Conservation (phyloP, 30 jellyfish, hydroid and myxozoan species). For the Catostylus mosaicus region DNA sequence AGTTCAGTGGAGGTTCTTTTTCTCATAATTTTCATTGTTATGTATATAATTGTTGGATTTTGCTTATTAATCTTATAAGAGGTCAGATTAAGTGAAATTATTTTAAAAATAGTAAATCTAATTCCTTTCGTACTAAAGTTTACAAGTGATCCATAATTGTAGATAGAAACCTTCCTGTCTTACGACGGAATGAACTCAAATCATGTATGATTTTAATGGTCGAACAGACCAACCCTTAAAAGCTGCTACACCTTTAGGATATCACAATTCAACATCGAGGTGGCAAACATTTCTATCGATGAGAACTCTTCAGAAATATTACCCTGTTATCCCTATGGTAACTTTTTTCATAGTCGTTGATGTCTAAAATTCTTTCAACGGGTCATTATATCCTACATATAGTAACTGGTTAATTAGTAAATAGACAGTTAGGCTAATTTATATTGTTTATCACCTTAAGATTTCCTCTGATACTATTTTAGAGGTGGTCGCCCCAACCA, state of each 20-base stretch:
- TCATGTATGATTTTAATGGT: constrained; percentile 83
- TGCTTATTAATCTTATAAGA: neutral
- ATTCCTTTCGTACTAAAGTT: constrained; percentile 72
- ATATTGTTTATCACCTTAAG: constrained; percentile 29
- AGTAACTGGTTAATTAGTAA: constrained; percentile 20
- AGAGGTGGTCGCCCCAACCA: constrained; percentile 89
- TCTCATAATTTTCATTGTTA: neutral
- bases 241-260: constrained; percentile 69
- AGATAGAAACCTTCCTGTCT: constrained; percentile 91
- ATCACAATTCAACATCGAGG: constrained; percentile 83
- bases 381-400: constrained; percentile 53
- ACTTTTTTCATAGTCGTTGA: constrained; percentile 45
- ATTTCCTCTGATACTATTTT: constrained; percentile 71
- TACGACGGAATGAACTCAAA: constrained; percentile 90
- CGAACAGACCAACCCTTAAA: constrained; percentile 87
- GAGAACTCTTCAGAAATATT: constrained; percentile 62
- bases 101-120: neutral
- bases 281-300: constrained; percentile 74
- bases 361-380: neutral
- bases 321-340: constrained; percentile 86
- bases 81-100: neutral
- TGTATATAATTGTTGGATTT: constrained; percentile 31
- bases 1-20: neutral
- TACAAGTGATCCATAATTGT: constrained; percentile 17
- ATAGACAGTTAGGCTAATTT: constrained; percentile 24